Conservation (phyloP, 1,140 invertebrate species). For the Sycophila sp. region DNA sequence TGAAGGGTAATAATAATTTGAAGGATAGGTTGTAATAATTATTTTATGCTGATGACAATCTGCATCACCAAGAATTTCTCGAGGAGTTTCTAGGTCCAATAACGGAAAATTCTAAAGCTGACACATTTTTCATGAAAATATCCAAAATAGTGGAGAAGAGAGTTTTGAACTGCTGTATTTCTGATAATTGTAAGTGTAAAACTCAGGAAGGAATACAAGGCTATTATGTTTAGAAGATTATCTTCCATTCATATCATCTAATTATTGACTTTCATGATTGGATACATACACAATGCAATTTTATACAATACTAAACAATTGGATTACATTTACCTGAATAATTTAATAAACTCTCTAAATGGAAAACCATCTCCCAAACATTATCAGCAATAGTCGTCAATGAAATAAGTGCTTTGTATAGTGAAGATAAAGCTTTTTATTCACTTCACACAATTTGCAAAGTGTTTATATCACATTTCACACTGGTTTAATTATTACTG, state of each 20-base stretch:
- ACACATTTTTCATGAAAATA: slow-evolving; percentile 4
- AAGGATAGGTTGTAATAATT: slow-evolving; percentile 25
- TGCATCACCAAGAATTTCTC: slow-evolving; percentile 17
- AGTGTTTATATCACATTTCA: slow-evolving; percentile 60
- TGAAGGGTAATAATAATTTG: background rate
- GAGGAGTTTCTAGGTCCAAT: background rate
- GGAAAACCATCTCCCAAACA: slow-evolving; percentile 76
- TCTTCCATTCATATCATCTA: slow-evolving; percentile 49
- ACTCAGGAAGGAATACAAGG: slow-evolving; percentile 64
- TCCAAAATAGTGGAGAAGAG: slow-evolving; percentile 8
- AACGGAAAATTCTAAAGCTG: slow-evolving; percentile 6
- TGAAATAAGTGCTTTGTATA: slow-evolving; percentile 62
- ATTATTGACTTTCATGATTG: no score
- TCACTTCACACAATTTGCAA: slow-evolving; percentile 64
- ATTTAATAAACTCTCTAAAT: slow-evolving; percentile 48
- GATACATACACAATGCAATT: no score
- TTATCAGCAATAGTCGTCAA: slow-evolving; percentile 68
- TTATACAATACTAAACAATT: slow-evolving; percentile 1
- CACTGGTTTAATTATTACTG: slow-evolving; percentile 42
- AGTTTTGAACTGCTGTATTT: slow-evolving; percentile 19
- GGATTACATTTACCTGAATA: background rate
- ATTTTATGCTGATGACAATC: slow-evolving; percentile 14
- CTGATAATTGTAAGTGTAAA: slow-evolving; percentile 25
- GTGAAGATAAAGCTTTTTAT: slow-evolving; percentile 64
- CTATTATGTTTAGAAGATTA: slow-evolving; percentile 63